These are phyloP conservation scores for Ceratina calcarata DNA, from an alignment of 1,140 invertebrate genomes.

Conservation along the genomic window DNA sequence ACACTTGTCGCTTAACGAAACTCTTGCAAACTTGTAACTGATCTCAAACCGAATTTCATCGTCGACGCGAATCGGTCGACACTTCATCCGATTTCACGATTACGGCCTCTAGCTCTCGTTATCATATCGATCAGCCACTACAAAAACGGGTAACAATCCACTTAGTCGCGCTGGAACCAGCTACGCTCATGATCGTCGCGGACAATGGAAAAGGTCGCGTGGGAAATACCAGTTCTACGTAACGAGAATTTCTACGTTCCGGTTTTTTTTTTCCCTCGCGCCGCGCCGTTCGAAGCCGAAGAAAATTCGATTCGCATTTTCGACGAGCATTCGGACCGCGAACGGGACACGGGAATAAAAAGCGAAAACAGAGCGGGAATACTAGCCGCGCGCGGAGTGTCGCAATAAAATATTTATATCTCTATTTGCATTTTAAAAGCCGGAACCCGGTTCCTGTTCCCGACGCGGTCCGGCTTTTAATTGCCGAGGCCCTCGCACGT, in stretches of 20 bases:
- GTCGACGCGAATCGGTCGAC: not conserved
- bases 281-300: constrained; percentile 17
- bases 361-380: constrained; percentile 22
- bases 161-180: not conserved
- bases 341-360: constrained; percentile 33
- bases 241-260: not conserved
- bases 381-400: constrained; percentile 47
- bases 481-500: constrained; percentile 28
- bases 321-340: constrained; percentile 23
- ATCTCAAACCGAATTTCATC: constrained; percentile 14
- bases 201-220: constrained; percentile 7
- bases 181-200: constrained; percentile 4
- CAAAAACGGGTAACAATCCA: constrained; percentile 35
- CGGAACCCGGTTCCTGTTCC: constrained; percentile 51
- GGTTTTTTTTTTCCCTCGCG: not conserved
- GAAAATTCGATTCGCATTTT: constrained; percentile 57
- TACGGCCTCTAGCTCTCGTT: not conserved
- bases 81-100: constrained; percentile 21
- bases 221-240: not conserved
- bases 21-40: constrained; percentile 3
- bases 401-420: constrained; percentile 74
- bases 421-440: constrained; percentile 74
- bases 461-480: constrained; percentile 36
- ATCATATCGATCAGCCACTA: constrained; percentile 20
- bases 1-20: not conserved